Base-by-base conservation (phyloP, 2,888 invertebrate species). In the Celastrina argiolus region DNA sequence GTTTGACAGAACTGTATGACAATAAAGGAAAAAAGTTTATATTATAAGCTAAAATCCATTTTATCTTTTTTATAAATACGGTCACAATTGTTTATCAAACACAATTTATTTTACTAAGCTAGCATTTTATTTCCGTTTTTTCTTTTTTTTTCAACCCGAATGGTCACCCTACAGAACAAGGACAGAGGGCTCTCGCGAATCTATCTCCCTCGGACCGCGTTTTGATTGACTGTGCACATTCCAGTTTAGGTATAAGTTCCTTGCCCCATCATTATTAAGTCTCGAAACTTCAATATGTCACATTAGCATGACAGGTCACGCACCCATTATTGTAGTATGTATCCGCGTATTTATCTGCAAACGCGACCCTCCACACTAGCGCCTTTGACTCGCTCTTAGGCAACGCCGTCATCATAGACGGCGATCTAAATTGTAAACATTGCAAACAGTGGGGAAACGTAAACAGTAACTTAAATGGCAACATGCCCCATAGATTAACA, bases 21-120 rank as follows among this genome's bases (percentile, higher is more conserved):
- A 39, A 14, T n/a, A 39, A 39, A 39, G 39, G 14, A 39, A 39
- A 39, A 39, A n/a, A 12, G 39, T 39, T 39, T 39, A 12, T 39
- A 39, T 39, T 39, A 39, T 39, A 39, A 39, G 39, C 39, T 39
- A 39, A 39, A 39, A 39, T 39, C 39, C 39, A 39, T 39, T 39
- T 39, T 39, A 39, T 39, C 39, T 14, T 14, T 39, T 39, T 39
- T 39, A 39, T 39, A 39, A 39, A 39, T 42, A 42, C 16, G 42
- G 42, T 16, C 42, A 42, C 42, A 6, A 42, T 42, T 42, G 42
- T 42, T 42, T 42, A 42, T n/a, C 7, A 42, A 42, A 42, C 42
- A 42, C 42, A 42, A 42, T 42, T 16, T 42, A 42, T 42, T 42
- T 42, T 42, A 42, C n/a, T 42, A 42, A 16, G 42, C 42, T 42